A percentile compares a stretch with the other conserved stretches of the same genome.
These are phyloP conservation scores for Andinoacara biseriatus DNA, from an alignment of 2,113 vertebrate species.

Conservation along the genomic window DNA sequence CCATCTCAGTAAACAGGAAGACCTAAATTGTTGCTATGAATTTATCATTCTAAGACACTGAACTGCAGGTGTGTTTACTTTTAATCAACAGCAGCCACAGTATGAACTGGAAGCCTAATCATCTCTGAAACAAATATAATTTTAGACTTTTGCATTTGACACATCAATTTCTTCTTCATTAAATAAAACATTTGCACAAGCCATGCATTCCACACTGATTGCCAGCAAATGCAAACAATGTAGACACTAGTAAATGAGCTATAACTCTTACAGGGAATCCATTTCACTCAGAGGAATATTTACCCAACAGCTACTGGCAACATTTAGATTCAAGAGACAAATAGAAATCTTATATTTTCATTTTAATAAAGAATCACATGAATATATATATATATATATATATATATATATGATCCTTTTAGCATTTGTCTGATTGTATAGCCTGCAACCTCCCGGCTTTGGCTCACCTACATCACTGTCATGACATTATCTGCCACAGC, in stretches of 20 bases:
- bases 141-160: neutral
- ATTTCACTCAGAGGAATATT: conserved; percentile 2
- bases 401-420: neutral
- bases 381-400: conserved; percentile 2
- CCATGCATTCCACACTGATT: neutral
- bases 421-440: neutral
- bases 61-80: neutral
- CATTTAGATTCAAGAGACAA: neutral
- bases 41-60: neutral
- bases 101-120: neutral
- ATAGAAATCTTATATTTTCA: neutral
- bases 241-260: neutral
- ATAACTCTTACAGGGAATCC: conserved; percentile 2
- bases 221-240: neutral
- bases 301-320: neutral
- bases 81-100: neutral
- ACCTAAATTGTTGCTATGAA: neutral
- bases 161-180: neutral
- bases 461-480: neutral
- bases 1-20: neutral
- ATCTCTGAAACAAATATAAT: conserved; percentile 3
- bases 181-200: neutral
- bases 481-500: neutral
- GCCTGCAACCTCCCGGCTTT: neutral
- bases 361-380: neutral